Evolutionary conservation across 1,140 invertebrate species (phyloP), one percentile per base, ranked within the genome.

Genomic region (Diuraphis noxia): DNA sequence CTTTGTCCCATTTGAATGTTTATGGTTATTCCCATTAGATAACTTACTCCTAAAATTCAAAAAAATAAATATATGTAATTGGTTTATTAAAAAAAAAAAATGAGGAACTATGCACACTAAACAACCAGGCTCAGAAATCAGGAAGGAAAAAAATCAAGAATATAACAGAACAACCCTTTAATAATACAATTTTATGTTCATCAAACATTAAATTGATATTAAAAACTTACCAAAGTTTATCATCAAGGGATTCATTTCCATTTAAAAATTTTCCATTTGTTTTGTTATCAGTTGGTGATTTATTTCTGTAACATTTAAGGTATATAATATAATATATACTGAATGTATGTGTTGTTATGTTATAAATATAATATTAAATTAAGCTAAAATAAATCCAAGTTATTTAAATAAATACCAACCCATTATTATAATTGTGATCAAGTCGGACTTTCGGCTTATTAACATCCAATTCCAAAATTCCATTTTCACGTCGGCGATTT

Each of bases 1-100:
- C 19, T 91, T 91, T 52, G 72, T 82, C 21, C 89, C 89, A 40
- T 91, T 91, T 49, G 43, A 91, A 82, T 49, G 43, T n/a, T 91
- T 91, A 81, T 81, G 34, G 6, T 30, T 81, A 81, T 30, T 81
- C 13, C 89, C 89, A 81, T 91, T 91, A 4, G 72, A 52, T 81
- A 82, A 82, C 23, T 91, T 91, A 46, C 30, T 91, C 41, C 89
- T 91, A 40, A 52, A 82, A 38, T 72, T 38, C 38, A 25, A 86
- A 34, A 1, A 49, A 49, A 72, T n/a, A n/a, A n/a, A 72, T 72
- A 5, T 17, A 72, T 0, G 6, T n/a, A n/a, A 13, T 72, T n/a
- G 13, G n/a, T 17, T 6, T 72, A 72, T 17, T 10, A 72, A 63
- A 63, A 23, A 72, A 13, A 13, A n/a, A n/a, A n/a, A n/a, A n/a